phyloP scores from a whole-genome alignment of 1,140 invertebrate genomes.

The Ditylenchus dipsaci region DNA sequence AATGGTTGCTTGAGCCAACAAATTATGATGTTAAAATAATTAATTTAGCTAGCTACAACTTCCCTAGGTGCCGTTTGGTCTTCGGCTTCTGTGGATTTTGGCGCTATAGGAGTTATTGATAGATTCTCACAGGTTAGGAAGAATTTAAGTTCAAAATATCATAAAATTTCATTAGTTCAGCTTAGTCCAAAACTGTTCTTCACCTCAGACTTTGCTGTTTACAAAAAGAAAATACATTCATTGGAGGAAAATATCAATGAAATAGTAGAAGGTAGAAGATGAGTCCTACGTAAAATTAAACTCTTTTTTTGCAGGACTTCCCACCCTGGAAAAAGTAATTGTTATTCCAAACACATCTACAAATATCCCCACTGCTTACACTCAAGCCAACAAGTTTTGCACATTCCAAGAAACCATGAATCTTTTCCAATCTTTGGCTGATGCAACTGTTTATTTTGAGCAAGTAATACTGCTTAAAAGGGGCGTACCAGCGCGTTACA shows the following conservation, averaged over 20 bases:
- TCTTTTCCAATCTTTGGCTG: neutral
- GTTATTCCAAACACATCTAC: neutral
- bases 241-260: constrained; percentile 62
- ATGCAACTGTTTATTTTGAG: neutral
- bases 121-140: constrained; percentile 41
- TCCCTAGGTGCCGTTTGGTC: constrained; percentile 65
- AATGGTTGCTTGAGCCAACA: too few species aligned
- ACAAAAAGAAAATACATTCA: constrained; percentile 65
- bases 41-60: constrained; percentile 63
- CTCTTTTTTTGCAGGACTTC: neutral
- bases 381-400: neutral
- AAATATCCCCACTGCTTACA: neutral
- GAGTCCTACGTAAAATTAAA: neutral
- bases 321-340: neutral
- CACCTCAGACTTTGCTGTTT: constrained; percentile 63
- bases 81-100: constrained; percentile 66
- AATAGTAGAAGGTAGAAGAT: constrained; percentile 58
- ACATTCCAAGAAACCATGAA: neutral
- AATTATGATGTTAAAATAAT: too few species aligned
- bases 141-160: constrained; percentile 57
- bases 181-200: constrained; percentile 64
- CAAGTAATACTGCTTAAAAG: too few species aligned
- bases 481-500: too few species aligned
- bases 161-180: constrained; percentile 60
- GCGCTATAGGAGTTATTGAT: constrained; percentile 60